Evolutionary conservation across 2,797 vertebrate genomes (phyloP).

Genomic region (Fringilla coelebs): DNA sequence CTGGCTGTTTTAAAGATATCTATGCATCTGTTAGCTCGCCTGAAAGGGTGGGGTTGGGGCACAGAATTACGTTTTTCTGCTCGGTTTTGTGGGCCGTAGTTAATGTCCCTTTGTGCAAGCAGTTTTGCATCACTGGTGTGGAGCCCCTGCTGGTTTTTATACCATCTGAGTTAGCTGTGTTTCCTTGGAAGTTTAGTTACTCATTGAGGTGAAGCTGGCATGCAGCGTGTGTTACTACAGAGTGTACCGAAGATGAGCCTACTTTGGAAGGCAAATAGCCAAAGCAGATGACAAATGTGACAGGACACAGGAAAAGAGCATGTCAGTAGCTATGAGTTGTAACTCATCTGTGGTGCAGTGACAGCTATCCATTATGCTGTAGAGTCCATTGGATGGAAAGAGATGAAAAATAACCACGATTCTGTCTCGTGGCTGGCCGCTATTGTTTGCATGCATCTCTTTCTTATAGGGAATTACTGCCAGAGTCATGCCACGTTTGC

Average conservation of each 20-base stretch:
- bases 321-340: background rate
- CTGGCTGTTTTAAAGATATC: background rate
- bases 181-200: background rate
- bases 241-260: background rate
- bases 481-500: background rate
- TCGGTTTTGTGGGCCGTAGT: background rate
- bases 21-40: background rate
- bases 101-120: background rate
- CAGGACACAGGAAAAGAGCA: background rate
- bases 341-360: background rate
- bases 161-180: background rate
- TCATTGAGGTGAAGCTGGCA: background rate
- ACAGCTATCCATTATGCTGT: background rate
- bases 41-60: background rate
- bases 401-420: background rate
- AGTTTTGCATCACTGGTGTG: background rate
- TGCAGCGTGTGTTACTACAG: background rate
- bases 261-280: background rate
- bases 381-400: background rate
- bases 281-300: background rate
- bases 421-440: background rate
- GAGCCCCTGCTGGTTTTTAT: background rate
- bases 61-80: background rate
- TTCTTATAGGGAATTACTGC: background rate
- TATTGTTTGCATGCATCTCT: background rate